Evolutionary conservation across 1,140 invertebrate species (phyloP), one percentile per base, ranked within the genome.

Genomic region (Melitaea cinxia): DNA sequence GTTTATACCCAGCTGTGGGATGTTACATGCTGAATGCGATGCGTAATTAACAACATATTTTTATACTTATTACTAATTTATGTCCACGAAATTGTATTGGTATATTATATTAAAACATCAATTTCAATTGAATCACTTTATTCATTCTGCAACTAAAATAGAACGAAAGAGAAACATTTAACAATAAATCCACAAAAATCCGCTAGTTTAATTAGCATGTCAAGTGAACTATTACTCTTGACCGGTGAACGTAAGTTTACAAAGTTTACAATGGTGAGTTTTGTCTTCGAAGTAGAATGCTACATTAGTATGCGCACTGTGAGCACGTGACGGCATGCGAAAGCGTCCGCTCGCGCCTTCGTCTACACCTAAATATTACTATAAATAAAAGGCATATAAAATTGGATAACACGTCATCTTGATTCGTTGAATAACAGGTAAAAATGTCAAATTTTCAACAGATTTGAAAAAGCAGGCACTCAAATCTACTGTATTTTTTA

Each of bases 281-380:
- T 67, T 63, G 60, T 70, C 55, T 56, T 62, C 59, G 59, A n/a
- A n/a, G 58, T 57, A 64, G 61, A 58, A 60, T 71, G 50, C 57
- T 56, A 58, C 65, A 68, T 86, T 83, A 88, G 75, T 86, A 86
- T 86, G 83, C 84, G 78, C 52, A 65, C 52, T 67, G 68, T 58
- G 61, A 50, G 75, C 72, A 77, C 86, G 86, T 85, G 84, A 73
- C 72, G 86, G 86, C 75, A 87, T 86, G 80, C 82, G 70, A 60
- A 62, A 62, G 79, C 84, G 86, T 86, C 84, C 86, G 85, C 76
- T 78, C 65, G 65, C 75, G 60, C 72, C 77, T 73, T 67, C 50
- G 47, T 55, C 49, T 71, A 54, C 68, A 63, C 57, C 61, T 72
- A 64, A 63, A 66, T 66, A 67, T 42, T 49, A 73, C 66, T 73